Evolutionary conservation across 1,140 invertebrate species (phyloP).

Genomic region (Agrypnia vestita): DNA sequence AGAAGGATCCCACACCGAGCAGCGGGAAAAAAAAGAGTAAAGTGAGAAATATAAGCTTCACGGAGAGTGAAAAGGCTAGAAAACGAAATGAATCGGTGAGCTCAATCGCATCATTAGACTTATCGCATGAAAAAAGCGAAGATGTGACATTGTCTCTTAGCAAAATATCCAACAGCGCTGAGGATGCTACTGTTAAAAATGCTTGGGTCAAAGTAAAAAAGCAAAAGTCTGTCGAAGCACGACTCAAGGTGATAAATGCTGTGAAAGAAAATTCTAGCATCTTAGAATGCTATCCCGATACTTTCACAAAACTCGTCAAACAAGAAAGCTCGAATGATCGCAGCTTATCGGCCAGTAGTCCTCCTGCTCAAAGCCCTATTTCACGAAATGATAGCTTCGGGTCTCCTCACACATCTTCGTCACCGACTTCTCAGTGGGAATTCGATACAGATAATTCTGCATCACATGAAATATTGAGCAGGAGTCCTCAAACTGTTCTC

Average conservation of each 20-base stretch:
- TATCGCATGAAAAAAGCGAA: constrained; percentile 66
- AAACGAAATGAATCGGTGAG: constrained; percentile 71
- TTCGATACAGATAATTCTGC: constrained; percentile 57
- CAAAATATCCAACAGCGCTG: constrained; percentile 64
- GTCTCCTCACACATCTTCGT: constrained; percentile 65
- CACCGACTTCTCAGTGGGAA: constrained; percentile 57
- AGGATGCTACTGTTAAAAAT: constrained; percentile 63
- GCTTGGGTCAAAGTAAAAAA: constrained; percentile 70
- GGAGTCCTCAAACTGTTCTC: constrained; percentile 64
- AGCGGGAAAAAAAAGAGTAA: constrained; percentile 66
- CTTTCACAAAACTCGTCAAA: constrained; percentile 67
- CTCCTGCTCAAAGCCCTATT: constrained; percentile 61
- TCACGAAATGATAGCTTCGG: constrained; percentile 51
- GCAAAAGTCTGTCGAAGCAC: constrained; percentile 69
- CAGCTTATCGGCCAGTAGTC: constrained; percentile 61
- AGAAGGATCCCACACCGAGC: constrained; percentile 62
- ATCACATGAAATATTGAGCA: constrained; percentile 56
- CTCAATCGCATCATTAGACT: constrained; percentile 68
- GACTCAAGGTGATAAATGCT: constrained; percentile 70
- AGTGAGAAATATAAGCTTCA: constrained; percentile 69
- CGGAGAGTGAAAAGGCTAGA: constrained; percentile 68
- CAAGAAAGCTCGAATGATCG: constrained; percentile 62
- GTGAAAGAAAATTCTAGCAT: constrained; percentile 67
- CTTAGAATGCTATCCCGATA: constrained; percentile 65
- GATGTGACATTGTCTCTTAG: constrained; percentile 69